Evolutionary conservation across 1,140 invertebrate species (phyloP).

Genomic region (Phthorimaea operculella): DNA sequence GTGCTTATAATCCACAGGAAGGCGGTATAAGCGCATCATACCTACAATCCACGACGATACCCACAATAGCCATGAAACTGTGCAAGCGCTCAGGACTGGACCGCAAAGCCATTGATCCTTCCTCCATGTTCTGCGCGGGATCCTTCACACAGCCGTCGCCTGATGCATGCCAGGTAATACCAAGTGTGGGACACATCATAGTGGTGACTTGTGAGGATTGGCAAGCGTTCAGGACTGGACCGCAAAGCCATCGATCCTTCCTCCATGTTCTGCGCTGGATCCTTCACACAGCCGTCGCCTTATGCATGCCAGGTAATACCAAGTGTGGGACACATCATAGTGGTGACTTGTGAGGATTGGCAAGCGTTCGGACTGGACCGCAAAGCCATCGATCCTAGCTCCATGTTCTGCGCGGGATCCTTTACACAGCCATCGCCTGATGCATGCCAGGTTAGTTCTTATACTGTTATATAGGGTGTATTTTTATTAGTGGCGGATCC

Average conservation of each 20-base stretch:
- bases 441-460: constrained; percentile 60
- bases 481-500: no score
- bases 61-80: constrained; percentile 54
- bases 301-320: constrained; percentile 61
- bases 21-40: constrained; percentile 43
- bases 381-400: constrained; percentile 48
- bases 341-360: no score
- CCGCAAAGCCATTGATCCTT: constrained; percentile 47
- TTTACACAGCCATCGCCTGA: constrained; percentile 47
- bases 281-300: constrained; percentile 44
- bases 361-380: constrained; percentile 42
- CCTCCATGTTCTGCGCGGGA: constrained; percentile 57
- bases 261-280: constrained; percentile 59
- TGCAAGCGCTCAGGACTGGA: constrained; percentile 47
- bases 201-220: no score
- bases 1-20: constrained; percentile 28
- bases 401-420: constrained; percentile 59
- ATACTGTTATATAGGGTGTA: no score
- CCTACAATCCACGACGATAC: constrained; percentile 47
- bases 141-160: constrained; percentile 46
- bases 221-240: constrained; percentile 43
- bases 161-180: constrained; percentile 60
- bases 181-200: no score
- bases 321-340: no score
- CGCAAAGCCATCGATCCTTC: constrained; percentile 48